Conservation (phyloP, 2,888 invertebrate species). For the Nomada ferruginata region DNA sequence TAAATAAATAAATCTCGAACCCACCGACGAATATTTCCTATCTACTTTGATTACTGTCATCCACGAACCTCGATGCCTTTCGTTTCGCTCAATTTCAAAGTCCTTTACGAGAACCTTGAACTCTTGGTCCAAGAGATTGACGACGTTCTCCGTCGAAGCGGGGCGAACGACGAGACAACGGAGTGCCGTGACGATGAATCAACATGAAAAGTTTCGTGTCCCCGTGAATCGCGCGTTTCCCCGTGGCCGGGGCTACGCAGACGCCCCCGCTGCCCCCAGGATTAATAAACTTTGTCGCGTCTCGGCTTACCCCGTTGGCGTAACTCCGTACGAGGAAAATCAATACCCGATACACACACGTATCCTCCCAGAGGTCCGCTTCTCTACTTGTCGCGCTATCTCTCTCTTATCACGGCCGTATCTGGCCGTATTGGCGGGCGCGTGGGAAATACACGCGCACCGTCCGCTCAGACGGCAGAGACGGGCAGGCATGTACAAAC, state of each 20-base stretch:
- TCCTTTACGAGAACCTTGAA: background rate
- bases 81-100: too few species aligned
- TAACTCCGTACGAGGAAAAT: slow-evolving; percentile 75
- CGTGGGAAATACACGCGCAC: slow-evolving; percentile 47
- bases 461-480: slow-evolving; percentile 41
- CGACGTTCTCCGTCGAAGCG: background rate
- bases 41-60: too few species aligned
- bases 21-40: too few species aligned
- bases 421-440: slow-evolving; percentile 66
- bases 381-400: slow-evolving; percentile 76
- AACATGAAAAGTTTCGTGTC: slow-evolving; percentile 18
- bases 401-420: slow-evolving; percentile 79
- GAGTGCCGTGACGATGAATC: background rate
- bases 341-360: slow-evolving; percentile 79
- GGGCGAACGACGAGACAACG: background rate
- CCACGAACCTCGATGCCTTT: too few species aligned
- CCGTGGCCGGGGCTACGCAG: slow-evolving; percentile 60
- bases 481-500: slow-evolving; percentile 36
- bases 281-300: slow-evolving; percentile 77
- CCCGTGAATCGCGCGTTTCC: slow-evolving; percentile 9
- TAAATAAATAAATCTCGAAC: too few species aligned
- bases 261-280: slow-evolving; percentile 63
- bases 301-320: slow-evolving; percentile 70
- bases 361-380: slow-evolving; percentile 72
- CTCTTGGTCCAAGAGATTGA: background rate